phyloP scores from a whole-genome alignment of 2,888 invertebrate species.

The Junonia oenone region DNA sequence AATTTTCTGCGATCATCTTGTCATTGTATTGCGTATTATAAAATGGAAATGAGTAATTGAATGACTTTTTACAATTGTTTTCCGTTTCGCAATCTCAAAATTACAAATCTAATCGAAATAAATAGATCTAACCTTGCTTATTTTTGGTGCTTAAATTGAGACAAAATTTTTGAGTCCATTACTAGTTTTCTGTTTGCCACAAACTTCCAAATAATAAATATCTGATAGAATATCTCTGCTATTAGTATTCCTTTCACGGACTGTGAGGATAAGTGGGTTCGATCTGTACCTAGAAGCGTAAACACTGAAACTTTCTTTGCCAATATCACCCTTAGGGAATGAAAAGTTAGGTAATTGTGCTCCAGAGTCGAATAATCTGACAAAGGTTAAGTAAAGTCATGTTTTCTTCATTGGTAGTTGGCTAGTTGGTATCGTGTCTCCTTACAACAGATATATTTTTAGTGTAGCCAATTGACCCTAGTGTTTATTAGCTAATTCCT shows the following conservation, averaged over 20 bases:
- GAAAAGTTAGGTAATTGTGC: not conserved
- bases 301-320: constrained; percentile 1
- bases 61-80: no score
- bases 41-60: no score
- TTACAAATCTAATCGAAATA: not conserved
- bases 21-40: no score
- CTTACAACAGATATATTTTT: not conserved
- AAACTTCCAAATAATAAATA: not conserved
- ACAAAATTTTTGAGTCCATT: not conserved
- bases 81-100: no score
- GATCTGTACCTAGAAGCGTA: not conserved
- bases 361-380: not conserved
- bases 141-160: not conserved
- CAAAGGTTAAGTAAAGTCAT: not conserved
- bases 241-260: not conserved
- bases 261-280: not conserved
- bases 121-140: not conserved
- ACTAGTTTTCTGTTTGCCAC: not conserved
- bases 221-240: not conserved
- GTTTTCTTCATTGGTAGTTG: not conserved
- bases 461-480: not conserved
- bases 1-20: not conserved
- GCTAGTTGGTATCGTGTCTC: not conserved
- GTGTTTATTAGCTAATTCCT: not conserved
- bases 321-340: not conserved